Percentiles rank a stretch among this genome's conserved stretches.
These are phyloP conservation scores for Strix uralensis DNA, from an alignment of 2,113 vertebrate genomes.

Conservation along the genomic window DNA sequence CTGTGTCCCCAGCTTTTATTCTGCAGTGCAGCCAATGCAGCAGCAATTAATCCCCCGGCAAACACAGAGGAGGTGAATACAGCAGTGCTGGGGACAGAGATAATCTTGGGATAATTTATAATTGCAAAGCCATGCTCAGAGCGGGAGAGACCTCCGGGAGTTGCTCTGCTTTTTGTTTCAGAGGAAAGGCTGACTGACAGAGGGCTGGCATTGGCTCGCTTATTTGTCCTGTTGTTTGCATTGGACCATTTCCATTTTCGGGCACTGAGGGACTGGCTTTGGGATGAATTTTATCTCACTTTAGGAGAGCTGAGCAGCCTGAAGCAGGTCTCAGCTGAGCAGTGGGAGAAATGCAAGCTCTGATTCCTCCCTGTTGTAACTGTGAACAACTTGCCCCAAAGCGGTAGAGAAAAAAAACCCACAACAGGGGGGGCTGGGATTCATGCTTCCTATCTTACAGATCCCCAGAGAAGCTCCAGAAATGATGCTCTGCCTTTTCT, in stretches of 20 bases:
- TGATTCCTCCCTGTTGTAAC: not conserved
- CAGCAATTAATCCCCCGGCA: conserved; percentile 19
- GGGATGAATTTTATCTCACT: not conserved
- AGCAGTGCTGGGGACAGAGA: not conserved
- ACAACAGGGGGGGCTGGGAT: not conserved
- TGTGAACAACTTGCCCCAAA: not conserved
- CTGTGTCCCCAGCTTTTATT: not conserved
- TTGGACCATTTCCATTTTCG: not conserved
- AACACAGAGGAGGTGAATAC: not conserved
- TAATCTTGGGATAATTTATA: conserved; percentile 51
- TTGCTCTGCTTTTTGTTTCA: not conserved
- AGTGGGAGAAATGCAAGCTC: not conserved
- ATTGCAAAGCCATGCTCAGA: not conserved
- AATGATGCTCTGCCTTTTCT: not conserved
- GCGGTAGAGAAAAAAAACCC: not conserved
- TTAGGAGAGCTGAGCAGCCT: not conserved
- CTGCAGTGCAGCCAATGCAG: not conserved
- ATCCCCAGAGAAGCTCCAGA: not conserved
- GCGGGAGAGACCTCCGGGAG: not conserved
- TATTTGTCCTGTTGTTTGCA: not conserved
- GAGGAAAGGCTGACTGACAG: not conserved
- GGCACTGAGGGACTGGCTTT: not conserved
- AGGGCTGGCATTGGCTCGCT: not conserved
- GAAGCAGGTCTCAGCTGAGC: not conserved
- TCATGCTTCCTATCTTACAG: not conserved